Conservation (phyloP, 2,888 invertebrate species). For the Dynastes tityus region DNA sequence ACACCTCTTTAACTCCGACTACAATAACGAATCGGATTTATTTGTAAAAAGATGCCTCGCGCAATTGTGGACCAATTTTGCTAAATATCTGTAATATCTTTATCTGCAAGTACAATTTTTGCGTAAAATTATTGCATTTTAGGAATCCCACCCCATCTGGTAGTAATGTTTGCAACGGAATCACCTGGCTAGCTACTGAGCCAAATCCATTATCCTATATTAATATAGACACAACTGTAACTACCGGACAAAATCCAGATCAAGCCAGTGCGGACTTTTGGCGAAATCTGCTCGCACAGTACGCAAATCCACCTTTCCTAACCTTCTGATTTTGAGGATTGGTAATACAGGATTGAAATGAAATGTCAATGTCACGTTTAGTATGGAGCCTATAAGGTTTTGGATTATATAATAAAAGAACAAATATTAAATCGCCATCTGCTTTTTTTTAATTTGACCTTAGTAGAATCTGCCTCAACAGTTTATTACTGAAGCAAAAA, state of each 20-base stretch:
- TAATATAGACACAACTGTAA: constrained; percentile 57
- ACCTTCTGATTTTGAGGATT: constrained; percentile 46
- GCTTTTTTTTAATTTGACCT: too few species aligned
- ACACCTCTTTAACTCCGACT: constrained; percentile 63
- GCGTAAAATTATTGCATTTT: neutral
- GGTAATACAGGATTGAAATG: too few species aligned
- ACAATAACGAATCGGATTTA: constrained; percentile 61
- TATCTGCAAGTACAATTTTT: neutral
- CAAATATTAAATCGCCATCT: too few species aligned
- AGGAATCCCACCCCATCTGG: constrained; percentile 50
- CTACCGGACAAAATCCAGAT: constrained; percentile 54
- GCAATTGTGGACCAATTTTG: constrained; percentile 58
- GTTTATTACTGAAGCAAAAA: too few species aligned
- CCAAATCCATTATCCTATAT: constrained; percentile 54
- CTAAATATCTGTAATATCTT: constrained; percentile 55
- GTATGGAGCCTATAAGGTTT: too few species aligned
- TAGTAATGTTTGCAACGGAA: constrained; percentile 52
- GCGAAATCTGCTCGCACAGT: constrained; percentile 58
- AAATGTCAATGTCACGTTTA: too few species aligned
- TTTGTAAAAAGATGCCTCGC: constrained; percentile 63
- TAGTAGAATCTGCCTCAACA: too few species aligned
- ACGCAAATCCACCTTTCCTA: constrained; percentile 59
- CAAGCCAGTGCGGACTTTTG: constrained; percentile 58
- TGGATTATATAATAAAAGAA: too few species aligned
- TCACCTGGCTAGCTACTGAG: constrained; percentile 56